Percentiles rank a stretch among this genome's conserved stretches.
phyloP scores from a whole-genome alignment of 1,140 invertebrate species.

The Propsilocerus akamusi region DNA sequence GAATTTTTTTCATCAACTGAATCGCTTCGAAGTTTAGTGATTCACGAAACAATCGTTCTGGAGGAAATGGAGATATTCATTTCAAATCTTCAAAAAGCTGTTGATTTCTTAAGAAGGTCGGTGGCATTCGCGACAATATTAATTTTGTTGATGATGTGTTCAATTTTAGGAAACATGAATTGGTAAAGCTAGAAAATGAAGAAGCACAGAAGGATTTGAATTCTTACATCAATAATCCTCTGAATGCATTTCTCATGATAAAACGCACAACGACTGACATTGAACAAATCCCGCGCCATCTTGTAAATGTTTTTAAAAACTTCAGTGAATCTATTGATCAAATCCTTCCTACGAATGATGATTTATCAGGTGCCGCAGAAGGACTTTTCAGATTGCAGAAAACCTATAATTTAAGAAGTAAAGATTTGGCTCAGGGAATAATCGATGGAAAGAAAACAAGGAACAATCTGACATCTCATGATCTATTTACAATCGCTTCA shows the following conservation, averaged over 20 bases:
- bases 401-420: slow-evolving; percentile 14
- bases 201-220: not conserved
- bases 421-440: slow-evolving; percentile 14
- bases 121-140: too few relatives aligned
- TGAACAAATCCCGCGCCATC: not conserved
- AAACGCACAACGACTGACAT: not conserved
- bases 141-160: too few relatives aligned
- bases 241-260: not conserved
- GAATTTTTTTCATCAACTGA: too few relatives aligned
- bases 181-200: not conserved
- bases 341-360: slow-evolving; percentile 6
- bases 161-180: not conserved
- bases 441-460: slow-evolving; percentile 12
- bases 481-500: not conserved
- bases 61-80: too few relatives aligned
- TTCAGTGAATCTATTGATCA: not conserved
- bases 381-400: slow-evolving; percentile 17
- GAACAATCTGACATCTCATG: not conserved
- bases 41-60: too few relatives aligned
- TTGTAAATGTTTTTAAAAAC: not conserved
- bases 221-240: not conserved
- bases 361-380: slow-evolving; percentile 17
- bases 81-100: too few relatives aligned
- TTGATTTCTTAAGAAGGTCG: too few relatives aligned
- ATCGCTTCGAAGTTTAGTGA: too few relatives aligned